Base-by-base conservation (phyloP, 1,140 invertebrate species). In the Araneus ventricosus region DNA sequence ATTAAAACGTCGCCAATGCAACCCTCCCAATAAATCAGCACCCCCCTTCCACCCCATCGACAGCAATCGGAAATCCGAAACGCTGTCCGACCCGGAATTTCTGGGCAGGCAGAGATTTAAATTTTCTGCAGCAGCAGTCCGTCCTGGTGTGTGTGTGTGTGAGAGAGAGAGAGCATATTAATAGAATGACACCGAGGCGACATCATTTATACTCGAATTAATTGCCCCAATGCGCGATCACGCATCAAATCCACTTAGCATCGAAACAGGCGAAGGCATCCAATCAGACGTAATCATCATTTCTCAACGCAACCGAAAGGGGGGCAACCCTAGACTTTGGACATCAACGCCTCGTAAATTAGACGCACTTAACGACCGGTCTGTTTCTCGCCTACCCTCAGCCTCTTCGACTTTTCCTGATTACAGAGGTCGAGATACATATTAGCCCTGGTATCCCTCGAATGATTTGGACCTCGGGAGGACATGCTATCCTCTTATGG, bases 201-300 rank as follows among this genome's bases (percentile, higher is more conserved):
- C 86, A 82, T 82, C 80, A 82, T 82, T 82, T 82, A 82, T 82
- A 82, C 80, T 82, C 80, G 80, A 82, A 82, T 82, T 82, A 82
- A 82, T 82, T 52, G 80, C 22, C 41, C 80, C 80, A 82, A 52
- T 82, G 70, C 70, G 70, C 70, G 70, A 75, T 75, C 70, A 75
- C 70, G 70, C 70, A 75, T 75, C 70, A 75, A 75, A 75, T 75
- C 70, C 70, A 75, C 70, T 75, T 75, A 75, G 70, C 27, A 75
- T 75, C 30, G 70, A 22, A 82, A 52, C 39, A 45, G 39, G 80
- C 39, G 39, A 52, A 82, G 80, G 80, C 41, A 82, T 82, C 80
- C 80, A 82, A 82, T 82, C 80, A 82, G 41, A 82, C 27, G 80
- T 27, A 82, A 82, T 82, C 80, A 82, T 82, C 80, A 82, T 82